Percentiles rank a stretch among this genome's conserved stretches.
Conservation (phyloP, 2,113 vertebrate genomes). For the human (Homo sapiens) region GRCh38 chr4:185776001-185776500, state of each 20-base stretch:
- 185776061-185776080: neutral
- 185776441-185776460: neutral
- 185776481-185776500: neutral
- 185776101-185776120: neutral
- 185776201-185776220: neutral
- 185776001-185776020: slow-evolving; percentile 55
- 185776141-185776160: neutral
- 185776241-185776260: neutral
- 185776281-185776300: slow-evolving; percentile 18
- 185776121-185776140: neutral
- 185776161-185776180: neutral
- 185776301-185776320: neutral
- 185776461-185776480: slow-evolving; percentile 5
- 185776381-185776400: neutral
- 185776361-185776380: neutral
- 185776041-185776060: slow-evolving; percentile 55
- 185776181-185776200: neutral
- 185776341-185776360: neutral
- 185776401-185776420: neutral
- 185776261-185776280: slow-evolving; percentile 1
- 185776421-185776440: neutral
- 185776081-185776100: neutral
- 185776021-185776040: slow-evolving; percentile 70
- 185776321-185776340: neutral
- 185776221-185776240: neutral